Percentiles rank a stretch among this genome's conserved stretches.
phyloP scores from a whole-genome alignment of 2,113 vertebrate species.

The Paratilapia polleni region DNA sequence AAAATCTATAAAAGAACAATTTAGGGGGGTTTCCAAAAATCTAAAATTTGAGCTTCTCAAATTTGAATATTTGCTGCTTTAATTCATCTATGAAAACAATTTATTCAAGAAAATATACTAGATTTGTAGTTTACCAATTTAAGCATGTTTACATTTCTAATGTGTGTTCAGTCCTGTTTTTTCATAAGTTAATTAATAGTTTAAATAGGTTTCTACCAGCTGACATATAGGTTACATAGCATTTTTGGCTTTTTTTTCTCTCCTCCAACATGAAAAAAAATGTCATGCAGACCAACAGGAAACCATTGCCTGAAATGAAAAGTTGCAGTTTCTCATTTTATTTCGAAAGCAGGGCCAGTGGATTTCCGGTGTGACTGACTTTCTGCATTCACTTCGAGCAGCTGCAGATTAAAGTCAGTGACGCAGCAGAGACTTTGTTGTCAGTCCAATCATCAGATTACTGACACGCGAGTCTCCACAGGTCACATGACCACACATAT shows the following conservation, averaged over 20 bases:
- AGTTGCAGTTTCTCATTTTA: neutral
- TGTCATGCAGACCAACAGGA: accelerated
- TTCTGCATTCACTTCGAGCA: accelerated
- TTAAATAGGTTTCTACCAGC: accelerated
- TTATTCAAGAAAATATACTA: neutral
- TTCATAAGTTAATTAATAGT: accelerated
- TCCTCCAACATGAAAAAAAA: neutral
- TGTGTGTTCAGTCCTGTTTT: too few relatives aligned
- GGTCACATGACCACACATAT: slow-evolving; percentile 19
- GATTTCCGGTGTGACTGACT: neutral
- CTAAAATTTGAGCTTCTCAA: neutral
- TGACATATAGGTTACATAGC: neutral
- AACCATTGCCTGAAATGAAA: neutral
- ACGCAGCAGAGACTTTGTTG: slow-evolving; percentile 38
- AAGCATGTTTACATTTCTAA: accelerated
- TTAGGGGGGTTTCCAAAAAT: neutral
- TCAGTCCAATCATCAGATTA: slow-evolving; percentile 46
- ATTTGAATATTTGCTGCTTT: neutral
- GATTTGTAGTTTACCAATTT: neutral
- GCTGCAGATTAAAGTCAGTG: slow-evolving; percentile 36
- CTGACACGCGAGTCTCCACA: neutral
- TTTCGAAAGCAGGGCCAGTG: neutral
- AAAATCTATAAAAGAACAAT: too few relatives aligned
- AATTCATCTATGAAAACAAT: accelerated
- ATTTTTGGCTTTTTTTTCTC: neutral